Conservation (phyloP, 1,140 invertebrate genomes). For the Varroa destructor region DNA sequence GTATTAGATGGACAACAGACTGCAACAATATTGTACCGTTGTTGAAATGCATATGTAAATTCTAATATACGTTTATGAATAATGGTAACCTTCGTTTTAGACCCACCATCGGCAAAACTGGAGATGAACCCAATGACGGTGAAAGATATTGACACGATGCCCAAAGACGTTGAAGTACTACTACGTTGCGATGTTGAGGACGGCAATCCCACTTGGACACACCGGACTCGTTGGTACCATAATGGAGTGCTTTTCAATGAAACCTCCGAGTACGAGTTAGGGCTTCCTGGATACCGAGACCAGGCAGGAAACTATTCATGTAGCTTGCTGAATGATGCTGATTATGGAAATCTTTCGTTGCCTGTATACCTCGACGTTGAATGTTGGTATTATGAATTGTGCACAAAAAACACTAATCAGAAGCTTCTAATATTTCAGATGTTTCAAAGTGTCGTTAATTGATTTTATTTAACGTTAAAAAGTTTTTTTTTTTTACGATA, state of each 20-base stretch:
- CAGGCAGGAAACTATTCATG: slow-evolving; percentile 87
- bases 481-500: too few relatives aligned
- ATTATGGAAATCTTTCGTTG: slow-evolving; percentile 61
- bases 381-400: slow-evolving; percentile 49
- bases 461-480: too few relatives aligned
- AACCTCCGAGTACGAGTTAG: slow-evolving; percentile 56
- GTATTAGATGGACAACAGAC: too few relatives aligned
- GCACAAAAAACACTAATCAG: neutral
- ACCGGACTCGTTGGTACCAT: slow-evolving; percentile 56
- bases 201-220: slow-evolving; percentile 44
- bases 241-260: slow-evolving; percentile 66
- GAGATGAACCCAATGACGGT: slow-evolving; percentile 58
- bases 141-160: slow-evolving; percentile 55
- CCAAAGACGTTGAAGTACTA: slow-evolving; percentile 52
- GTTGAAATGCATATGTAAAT: too few relatives aligned
- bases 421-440: too few relatives aligned
- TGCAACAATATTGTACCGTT: too few relatives aligned
- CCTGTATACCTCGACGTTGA: slow-evolving; percentile 59
- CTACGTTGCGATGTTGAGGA: slow-evolving; percentile 59
- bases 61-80: too few relatives aligned
- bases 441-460: too few relatives aligned
- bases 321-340: slow-evolving; percentile 66
- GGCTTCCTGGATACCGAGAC: slow-evolving; percentile 54
- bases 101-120: slow-evolving; percentile 56
- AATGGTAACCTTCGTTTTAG: slow-evolving; percentile 31